Conservation (phyloP, 2,888 invertebrate species). For the Cosmia pyralina region DNA sequence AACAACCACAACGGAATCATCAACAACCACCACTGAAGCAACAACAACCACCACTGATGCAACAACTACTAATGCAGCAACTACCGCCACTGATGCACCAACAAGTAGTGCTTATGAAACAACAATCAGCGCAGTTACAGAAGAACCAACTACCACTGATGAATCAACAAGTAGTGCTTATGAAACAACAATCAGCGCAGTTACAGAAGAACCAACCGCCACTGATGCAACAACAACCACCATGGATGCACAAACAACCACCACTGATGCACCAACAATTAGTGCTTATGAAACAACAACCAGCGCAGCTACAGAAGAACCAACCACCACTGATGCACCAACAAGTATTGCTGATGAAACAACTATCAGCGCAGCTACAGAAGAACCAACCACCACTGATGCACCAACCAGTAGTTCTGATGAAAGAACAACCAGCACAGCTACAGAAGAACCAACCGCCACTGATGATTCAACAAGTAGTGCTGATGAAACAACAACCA, state of each 20-base stretch:
- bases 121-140: not conserved
- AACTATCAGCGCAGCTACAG: no score
- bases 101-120: no score
- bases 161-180: not conserved
- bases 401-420: not conserved
- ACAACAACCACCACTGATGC: not conserved
- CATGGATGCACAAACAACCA: not conserved
- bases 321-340: no score
- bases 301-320: no score
- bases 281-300: not conserved
- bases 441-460: not conserved
- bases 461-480: not conserved
- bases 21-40: no score
- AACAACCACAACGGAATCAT: no score
- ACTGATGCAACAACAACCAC: no score
- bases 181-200: not conserved
- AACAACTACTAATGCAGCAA: not conserved
- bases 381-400: not conserved
- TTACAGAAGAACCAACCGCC: no score
- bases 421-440: not conserved
- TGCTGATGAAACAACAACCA: not conserved
- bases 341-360: not conserved
- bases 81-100: not conserved
- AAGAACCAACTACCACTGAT: not conserved
- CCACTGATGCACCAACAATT: not conserved